These are phyloP conservation scores for Neosalanx taihuensis DNA, from an alignment of 2,797 vertebrate genomes.

Conservation along the genomic window DNA sequence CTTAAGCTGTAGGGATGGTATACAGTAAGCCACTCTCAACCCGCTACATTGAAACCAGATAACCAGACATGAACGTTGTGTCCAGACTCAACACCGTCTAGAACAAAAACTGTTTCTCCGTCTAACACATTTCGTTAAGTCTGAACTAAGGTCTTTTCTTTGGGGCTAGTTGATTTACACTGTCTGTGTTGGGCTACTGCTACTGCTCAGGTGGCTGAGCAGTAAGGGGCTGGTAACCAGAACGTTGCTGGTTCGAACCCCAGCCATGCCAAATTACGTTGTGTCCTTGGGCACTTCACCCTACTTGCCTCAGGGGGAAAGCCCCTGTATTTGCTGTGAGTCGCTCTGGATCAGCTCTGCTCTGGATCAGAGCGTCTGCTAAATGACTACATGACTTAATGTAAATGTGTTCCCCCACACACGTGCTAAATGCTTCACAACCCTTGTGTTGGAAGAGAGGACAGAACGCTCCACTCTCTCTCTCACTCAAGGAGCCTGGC, in stretches of 20 bases:
- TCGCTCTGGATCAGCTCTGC: too few relatives aligned
- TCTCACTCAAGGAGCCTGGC: conserved; percentile 72
- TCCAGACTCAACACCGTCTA: background rate
- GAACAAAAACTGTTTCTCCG: background rate
- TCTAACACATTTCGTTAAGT: background rate
- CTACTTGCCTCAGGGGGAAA: too few relatives aligned
- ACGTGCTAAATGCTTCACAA: conserved; percentile 64
- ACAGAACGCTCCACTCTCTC: conserved; percentile 66
- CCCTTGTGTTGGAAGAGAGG: conserved; percentile 39
- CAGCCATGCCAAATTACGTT: too few relatives aligned
- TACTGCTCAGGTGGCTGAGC: too few relatives aligned
- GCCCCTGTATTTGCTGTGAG: too few relatives aligned
- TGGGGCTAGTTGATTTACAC: background rate
- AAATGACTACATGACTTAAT: too few relatives aligned
- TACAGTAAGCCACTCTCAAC: background rate
- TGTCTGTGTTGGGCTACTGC: background rate
- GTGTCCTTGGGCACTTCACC: too few relatives aligned
- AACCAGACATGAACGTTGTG: background rate
- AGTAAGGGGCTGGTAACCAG: too few relatives aligned
- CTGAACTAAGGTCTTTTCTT: too few relatives aligned
- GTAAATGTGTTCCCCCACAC: conserved; percentile 16
- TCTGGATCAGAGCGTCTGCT: too few relatives aligned
- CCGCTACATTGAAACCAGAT: background rate
- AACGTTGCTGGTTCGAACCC: too few relatives aligned
- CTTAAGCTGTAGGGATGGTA: too few relatives aligned